A percentile compares a stretch with the other conserved stretches of the same genome.
These are phyloP conservation scores for Eumaeus atala DNA, from an alignment of 1,140 invertebrate species.

Conservation along the genomic window DNA sequence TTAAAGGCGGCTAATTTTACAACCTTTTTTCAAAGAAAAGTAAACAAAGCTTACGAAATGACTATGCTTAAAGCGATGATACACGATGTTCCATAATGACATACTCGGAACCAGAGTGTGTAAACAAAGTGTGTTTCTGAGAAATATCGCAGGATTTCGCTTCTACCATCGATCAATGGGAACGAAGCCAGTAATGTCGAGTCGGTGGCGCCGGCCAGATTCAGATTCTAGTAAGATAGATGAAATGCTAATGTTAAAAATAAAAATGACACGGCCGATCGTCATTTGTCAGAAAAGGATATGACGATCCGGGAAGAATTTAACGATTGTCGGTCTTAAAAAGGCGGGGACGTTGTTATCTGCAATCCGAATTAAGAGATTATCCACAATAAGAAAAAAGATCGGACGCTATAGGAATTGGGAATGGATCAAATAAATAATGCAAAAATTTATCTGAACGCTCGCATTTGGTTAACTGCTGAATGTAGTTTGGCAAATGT, in stretches of 20 bases:
- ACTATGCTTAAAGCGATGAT: background rate
- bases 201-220: background rate
- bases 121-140: slow-evolving; percentile 17
- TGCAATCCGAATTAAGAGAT: too few species aligned
- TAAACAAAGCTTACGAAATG: slow-evolving; percentile 9
- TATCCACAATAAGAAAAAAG: too few species aligned
- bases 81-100: slow-evolving; percentile 8
- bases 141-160: slow-evolving; percentile 22
- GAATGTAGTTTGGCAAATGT: too few species aligned
- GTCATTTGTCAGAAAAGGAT: slow-evolving; percentile 30
- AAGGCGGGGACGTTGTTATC: too few species aligned
- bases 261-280: background rate
- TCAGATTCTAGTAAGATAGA: background rate
- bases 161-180: slow-evolving; percentile 15
- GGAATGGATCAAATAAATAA: too few species aligned
- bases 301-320: slow-evolving; percentile 4
- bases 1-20: background rate
- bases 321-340: too few species aligned
- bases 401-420: too few species aligned
- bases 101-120: background rate
- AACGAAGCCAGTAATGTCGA: background rate
- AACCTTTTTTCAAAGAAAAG: slow-evolving; percentile 5
- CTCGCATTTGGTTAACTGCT: too few species aligned
- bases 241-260: slow-evolving; percentile 3
- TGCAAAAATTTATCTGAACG: too few species aligned